Evolutionary conservation across 2,113 vertebrate genomes (phyloP), one percentile per base, ranked within the genome.

Genomic region (Hippocampus guttulatus): DNA sequence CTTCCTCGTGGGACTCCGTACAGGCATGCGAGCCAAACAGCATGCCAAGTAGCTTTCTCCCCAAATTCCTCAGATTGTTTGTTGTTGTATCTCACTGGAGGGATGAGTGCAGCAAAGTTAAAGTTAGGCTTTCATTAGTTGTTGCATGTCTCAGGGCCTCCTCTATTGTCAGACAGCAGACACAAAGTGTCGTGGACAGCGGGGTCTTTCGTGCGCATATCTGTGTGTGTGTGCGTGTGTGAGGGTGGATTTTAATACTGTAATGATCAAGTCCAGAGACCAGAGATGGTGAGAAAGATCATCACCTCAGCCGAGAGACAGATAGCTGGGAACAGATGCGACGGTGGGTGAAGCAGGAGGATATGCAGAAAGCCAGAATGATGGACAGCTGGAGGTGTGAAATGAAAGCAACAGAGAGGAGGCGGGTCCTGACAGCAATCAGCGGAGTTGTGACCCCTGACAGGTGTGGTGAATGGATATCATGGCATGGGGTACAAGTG

Each of bases 111-210:
- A 55, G 69, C 68, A n/a, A 76, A 57, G 80, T 82, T 89, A 85
- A 82, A 87, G 84, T 79, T 89, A 87, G 79, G 27, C 76, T 79
- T 85, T 79, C 69, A 75, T 77, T 86, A 76, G 80, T 68, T 73
- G 75, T 49, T 18, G 33, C 5, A 11, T 45, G 67, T 38, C 62
- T 86, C 66, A 11, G 68, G 70, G 74, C 76, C 70, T 43, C 71
- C 45, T 38, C 72, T 43, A 70, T 76, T 82, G 86, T 80, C 66
- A 80, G 79, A 72, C 38, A 27, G 74, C 65, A 67, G 63, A 64
- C 77, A 10, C 69, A 61, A 38, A 68, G 74, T 76, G 71, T 64
- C 65, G 38, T 21, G 38, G 27, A 61, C 54, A 80, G 66, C 11
- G 2, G 41, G 43, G 63, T 62, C 47, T 82, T 79, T 49, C 33